A percentile compares a stretch with the other conserved stretches of the same genome.
phyloP scores from a whole-genome alignment of 1,140 invertebrate species.

The Zaprionus tsacasi region DNA sequence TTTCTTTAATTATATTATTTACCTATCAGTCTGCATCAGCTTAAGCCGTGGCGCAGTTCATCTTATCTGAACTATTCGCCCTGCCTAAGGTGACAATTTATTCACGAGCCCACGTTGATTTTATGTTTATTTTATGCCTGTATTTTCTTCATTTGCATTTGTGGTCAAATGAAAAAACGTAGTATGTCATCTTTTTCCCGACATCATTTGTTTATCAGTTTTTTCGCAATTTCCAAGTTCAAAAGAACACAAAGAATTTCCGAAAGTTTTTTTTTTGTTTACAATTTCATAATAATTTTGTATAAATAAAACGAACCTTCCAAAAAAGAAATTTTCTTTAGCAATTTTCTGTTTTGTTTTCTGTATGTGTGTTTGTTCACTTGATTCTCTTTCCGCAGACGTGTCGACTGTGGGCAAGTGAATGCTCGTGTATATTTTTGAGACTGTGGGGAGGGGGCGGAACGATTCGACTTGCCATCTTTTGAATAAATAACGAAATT shows the following conservation, averaged over 20 bases:
- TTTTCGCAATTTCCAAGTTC: slow-evolving; percentile 19
- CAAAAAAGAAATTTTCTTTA: slow-evolving; percentile 8
- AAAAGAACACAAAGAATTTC: slow-evolving; percentile 20
- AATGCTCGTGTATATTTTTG: neutral
- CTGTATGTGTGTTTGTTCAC: neutral
- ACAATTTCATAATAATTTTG: slow-evolving; percentile 31
- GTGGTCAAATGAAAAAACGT: neutral
- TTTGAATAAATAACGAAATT: slow-evolving; percentile 75
- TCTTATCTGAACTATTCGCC: neutral
- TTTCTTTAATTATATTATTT: neutral
- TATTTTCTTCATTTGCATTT: neutral
- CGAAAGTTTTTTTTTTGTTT: slow-evolving; percentile 18
- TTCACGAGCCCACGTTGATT: neutral
- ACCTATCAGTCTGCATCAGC: neutral
- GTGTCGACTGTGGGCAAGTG: neutral
- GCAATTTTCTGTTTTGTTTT: slow-evolving; percentile 1
- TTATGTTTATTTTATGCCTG: neutral
- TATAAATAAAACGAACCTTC: slow-evolving; percentile 7
- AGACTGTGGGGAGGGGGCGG: neutral
- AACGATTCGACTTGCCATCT: slow-evolving; percentile 22
- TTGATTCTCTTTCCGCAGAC: neutral
- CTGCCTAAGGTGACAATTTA: slow-evolving; percentile 6
- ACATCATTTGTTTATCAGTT: neutral
- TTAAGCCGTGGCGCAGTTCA: neutral
- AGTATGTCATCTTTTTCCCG: neutral